Base-by-base conservation (phyloP, 2,113 vertebrate genomes). In the Aythya baeri region DNA sequence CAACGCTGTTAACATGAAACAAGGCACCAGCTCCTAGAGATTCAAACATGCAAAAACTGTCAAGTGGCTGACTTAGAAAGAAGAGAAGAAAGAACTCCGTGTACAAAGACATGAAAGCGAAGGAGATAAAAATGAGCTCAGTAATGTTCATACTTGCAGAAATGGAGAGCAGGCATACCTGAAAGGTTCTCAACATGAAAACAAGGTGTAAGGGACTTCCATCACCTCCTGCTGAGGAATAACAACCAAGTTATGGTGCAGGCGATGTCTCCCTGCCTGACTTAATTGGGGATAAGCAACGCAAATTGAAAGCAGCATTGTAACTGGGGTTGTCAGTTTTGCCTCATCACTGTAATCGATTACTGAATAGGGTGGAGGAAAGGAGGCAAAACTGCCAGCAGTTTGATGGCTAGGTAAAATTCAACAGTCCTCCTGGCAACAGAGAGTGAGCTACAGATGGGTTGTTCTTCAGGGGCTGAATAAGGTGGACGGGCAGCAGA, bases 1-100 rank as follows among this genome's bases (percentile, higher is more conserved):
- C 74, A 68, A 81, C 67, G 61, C 31, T 67, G 29, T 80, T 86
- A 86, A 96, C 88, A 68, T 55, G 61, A 91, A 93, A 77, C 55
- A 83, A 88, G 55, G 17, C 59, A 68, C 12, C 9, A 70, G 62
- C 44, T 96, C 63, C 55, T 71, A 63, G 67, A 77, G 86, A 86
- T 54, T 63, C 63, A 89, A 88, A 88, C 32, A 22, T 80, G 43
- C 41, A 67, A 83, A 83, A 83, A 36, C 59, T 93, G 72, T 62
- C 79, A 88, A 89, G 41, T n/a, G 22, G 25, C 44, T 29, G 1
- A 29, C 23, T 70, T 32, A 50, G 36, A 52, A 71, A 55, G 38
- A 85, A 16, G 43, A 63, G 74, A 83, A 79, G 17, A n/a, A 63
- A 91, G 67, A 80, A 22, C 23, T 86, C 21, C 6, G 4, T 27